Evolutionary conservation across 2,888 invertebrate species (phyloP).

Genomic region (Melanotus villosus): DNA sequence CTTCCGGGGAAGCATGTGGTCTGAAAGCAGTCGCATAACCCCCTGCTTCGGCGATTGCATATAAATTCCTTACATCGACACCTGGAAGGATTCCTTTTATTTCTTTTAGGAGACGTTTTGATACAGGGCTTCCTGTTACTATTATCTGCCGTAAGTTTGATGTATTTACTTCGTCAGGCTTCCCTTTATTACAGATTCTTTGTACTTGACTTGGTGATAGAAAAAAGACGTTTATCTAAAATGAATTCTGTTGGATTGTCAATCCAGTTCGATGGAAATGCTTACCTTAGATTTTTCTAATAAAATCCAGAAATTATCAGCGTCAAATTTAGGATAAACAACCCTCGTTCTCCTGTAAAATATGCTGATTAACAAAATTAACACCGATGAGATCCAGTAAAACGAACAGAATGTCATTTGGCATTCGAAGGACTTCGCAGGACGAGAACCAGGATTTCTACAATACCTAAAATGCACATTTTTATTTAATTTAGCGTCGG

Average conservation of each 20-base stretch:
- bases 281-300: conserved; percentile 23
- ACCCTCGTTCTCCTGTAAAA: conserved; percentile 56
- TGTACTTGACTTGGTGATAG: conserved; percentile 57
- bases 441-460: too few relatives aligned
- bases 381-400: conserved; percentile 61
- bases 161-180: conserved; percentile 62
- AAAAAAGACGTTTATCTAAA: conserved; percentile 44
- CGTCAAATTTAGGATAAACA: conserved; percentile 53
- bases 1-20: conserved; percentile 55
- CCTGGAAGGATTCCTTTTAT: conserved; percentile 63
- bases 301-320: conserved; percentile 54
- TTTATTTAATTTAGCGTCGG: neutral
- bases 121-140: conserved; percentile 59
- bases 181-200: conserved; percentile 56
- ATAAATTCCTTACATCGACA: conserved; percentile 58
- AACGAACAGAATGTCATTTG: conserved; percentile 26
- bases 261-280: too few relatives aligned
- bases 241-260: too few relatives aligned
- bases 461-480: too few relatives aligned
- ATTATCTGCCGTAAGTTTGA: conserved; percentile 55
- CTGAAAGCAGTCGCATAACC: conserved; percentile 58
- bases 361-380: conserved; percentile 50
- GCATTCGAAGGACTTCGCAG: too few relatives aligned
- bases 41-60: conserved; percentile 63
- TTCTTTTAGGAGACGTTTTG: conserved; percentile 52